Evolutionary conservation across 2,113 vertebrate species (phyloP), one percentile per base, ranked within the genome.

Genomic region (Sigmodon hispidus): DNA sequence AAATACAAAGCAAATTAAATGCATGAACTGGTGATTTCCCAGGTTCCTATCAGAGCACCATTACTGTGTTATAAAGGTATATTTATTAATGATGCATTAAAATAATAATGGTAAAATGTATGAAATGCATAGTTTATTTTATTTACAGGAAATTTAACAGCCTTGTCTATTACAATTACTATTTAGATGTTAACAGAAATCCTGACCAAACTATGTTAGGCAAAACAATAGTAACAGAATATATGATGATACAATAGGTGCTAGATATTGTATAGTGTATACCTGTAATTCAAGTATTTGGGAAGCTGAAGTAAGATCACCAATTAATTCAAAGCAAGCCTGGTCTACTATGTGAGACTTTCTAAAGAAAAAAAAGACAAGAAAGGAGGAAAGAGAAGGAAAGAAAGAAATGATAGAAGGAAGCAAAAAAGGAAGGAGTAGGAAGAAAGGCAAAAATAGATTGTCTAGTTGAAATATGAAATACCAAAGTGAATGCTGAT

Each of bases 1-100:
- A 67, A 93, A 59, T 48, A 52, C 34, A 72, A 94, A 87, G 81
- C 77, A 90, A 83, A 94, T 91, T 17, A 7, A 90, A 55, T 19
- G 87, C 40, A 29, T 45, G 36, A 89, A 31, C 26, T 75, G 19
- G 52, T 52, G n/a, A 81, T 94, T 84, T 77, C 12, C 61, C 8
- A 43, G 52, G 17, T 91, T 93, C 83, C 21, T 80, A 75, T 79
- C 55, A 87, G 61, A 16, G 4, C 2, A 24, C 29, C 5, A 59
- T 86, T 69, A 75, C 65, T 22, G 31, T 57, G 24, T 86, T 87
- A 67, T 31, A 67, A 72, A 92, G 4, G 72, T 70, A 8, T 13
- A 43, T 19, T 73, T 61, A 63, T 77, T 45, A 85, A 31, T 86
- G 87, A 12, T 65, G 50, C 3, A 11, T 91, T 43, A 70, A 84